Base-by-base conservation (phyloP, 2,888 invertebrate species). In the Dynastes hyllus region DNA sequence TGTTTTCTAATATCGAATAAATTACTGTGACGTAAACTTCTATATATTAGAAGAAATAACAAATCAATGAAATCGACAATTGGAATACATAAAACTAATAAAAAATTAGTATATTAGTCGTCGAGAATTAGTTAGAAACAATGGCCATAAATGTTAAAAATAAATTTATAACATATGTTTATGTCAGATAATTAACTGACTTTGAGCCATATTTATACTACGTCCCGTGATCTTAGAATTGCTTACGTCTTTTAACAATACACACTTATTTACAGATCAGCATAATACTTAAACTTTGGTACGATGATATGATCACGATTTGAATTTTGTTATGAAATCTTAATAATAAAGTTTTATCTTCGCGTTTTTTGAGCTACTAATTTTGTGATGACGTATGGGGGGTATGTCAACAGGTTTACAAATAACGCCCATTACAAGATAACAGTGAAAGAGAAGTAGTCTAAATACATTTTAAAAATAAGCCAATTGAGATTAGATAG, bases 241-340 rank as follows among this genome's bases (percentile, higher is more conserved):
- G n/a, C 27, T 40, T 50, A 40, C 37, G 22, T 16, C 2, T 37
- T 13, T 22, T 55, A 70, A 55, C 16, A 5, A n/a, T 70, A 51
- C 11, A 32, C 9, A 73, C 22, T 55, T 8, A 71, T 37, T n/a
- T 58, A 58, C 16, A 58, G 16, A 16, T 40, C 22, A 11, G n/a
- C 16, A 45, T 67, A 45, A 45, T 4, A 58, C 73, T 73, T 11
- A 73, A 58, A 73, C 73, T 40, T 73, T 73, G 73, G 11, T 53
- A 70, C 58, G 55, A 16, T 58, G 27, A 58, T 27, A 73, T 73
- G 58, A 73, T 51, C 11, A n/a, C 40, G 55, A 71, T 70, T 53
- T 4, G 8, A 32, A 6, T 9, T 70, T 53, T 70, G 4, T 53
- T 70, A 32, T 27, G 53, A 70, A 53, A 70, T 53, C 13, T 22